Conservation (phyloP, 2,888 invertebrate genomes). For the Sisyra nigra region DNA sequence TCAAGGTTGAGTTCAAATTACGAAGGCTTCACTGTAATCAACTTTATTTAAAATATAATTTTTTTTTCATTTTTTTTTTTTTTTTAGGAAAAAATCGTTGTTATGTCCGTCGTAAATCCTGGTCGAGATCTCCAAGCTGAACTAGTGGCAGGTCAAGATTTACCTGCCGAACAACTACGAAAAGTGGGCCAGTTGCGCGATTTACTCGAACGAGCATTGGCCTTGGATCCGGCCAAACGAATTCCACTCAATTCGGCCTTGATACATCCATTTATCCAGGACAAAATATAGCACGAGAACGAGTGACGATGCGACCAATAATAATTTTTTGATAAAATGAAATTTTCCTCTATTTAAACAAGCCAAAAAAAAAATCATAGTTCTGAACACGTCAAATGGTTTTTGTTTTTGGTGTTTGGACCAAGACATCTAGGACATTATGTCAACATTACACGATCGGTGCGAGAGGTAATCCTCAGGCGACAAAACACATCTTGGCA, state of each 20-base stretch:
- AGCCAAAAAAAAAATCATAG: neutral
- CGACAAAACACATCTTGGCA: neutral
- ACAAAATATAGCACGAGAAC: constrained; percentile 47
- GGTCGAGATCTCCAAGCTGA: constrained; percentile 76
- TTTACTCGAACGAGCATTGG: constrained; percentile 77
- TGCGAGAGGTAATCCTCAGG: constrained; percentile 4
- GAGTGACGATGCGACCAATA: no score
- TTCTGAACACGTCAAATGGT: neutral
- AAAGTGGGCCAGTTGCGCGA: constrained; percentile 89
- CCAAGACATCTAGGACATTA: no score
- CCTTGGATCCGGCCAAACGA: constrained; percentile 83
- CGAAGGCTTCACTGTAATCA: neutral
- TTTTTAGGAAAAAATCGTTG: constrained; percentile 91
- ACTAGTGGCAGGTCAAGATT: constrained; percentile 71
- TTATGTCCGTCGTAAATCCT: constrained; percentile 79
- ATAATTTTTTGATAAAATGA: no score
- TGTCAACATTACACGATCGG: no score
- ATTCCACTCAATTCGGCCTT: constrained; percentile 89
- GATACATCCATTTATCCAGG: constrained; percentile 89
- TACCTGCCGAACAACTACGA: constrained; percentile 75
- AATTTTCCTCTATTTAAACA: neutral
- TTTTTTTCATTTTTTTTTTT: constrained; percentile 11
- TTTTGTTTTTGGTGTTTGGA: no score
- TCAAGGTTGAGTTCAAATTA: neutral
- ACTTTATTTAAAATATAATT: constrained; percentile 6